Conservation (phyloP, 2,888 invertebrate genomes). For the Siphonodentalium dalli region DNA sequence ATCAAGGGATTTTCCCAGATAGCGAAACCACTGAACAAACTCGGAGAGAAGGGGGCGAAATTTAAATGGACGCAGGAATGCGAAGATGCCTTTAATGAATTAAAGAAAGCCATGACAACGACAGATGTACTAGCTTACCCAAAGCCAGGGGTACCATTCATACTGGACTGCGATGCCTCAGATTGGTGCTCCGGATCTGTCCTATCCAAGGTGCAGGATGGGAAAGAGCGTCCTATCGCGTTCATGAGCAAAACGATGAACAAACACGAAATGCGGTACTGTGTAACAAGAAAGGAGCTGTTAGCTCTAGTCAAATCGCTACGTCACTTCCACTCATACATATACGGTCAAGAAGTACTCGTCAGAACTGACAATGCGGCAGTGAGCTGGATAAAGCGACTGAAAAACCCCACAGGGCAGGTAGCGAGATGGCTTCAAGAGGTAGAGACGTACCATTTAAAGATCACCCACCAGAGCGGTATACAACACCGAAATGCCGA, state of each 20-base stretch:
- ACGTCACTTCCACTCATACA: conserved; percentile 25
- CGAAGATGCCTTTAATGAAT: background rate
- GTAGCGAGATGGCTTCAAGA: conserved; percentile 22
- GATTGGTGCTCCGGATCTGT: conserved; percentile 13
- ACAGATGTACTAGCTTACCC: background rate
- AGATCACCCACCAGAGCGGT: background rate
- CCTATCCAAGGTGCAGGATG: conserved; percentile 20
- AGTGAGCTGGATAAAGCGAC: conserved; percentile 17
- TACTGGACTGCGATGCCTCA: conserved; percentile 19
- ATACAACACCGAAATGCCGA: background rate
- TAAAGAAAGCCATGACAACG: background rate
- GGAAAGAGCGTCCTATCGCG: conserved; percentile 15
- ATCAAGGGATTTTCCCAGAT: conserved; percentile 28
- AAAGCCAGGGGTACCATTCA: background rate
- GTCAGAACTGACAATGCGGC: conserved; percentile 24
- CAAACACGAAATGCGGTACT: conserved; percentile 22
- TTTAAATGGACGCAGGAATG: conserved; percentile 24
- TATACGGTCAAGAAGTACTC: conserved; percentile 19
- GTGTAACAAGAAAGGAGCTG: conserved; percentile 21
- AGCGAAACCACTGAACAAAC: conserved; percentile 26
- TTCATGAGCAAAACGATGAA: conserved; percentile 17
- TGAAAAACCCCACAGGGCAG: conserved; percentile 23
- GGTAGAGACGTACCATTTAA: conserved; percentile 15
- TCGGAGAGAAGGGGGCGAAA: conserved; percentile 8
- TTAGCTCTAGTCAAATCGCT: conserved; percentile 20